These are phyloP conservation scores for Heteractis magnifica DNA, from an alignment of 92 coral and sea anemone species.

Conservation along the genomic window DNA sequence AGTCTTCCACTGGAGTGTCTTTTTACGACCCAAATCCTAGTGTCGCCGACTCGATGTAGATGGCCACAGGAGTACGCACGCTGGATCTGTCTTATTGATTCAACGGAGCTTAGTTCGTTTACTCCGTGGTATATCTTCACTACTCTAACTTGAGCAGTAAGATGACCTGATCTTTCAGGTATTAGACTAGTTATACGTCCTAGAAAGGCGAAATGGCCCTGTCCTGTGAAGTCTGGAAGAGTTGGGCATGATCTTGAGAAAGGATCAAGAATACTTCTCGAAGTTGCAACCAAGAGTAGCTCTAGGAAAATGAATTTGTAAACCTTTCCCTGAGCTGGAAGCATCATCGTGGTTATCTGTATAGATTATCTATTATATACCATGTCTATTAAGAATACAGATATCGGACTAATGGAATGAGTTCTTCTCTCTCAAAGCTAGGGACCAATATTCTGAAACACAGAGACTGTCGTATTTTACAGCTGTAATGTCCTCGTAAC, in stretches of 20 bases:
- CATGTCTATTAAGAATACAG: background rate
- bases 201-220: slow-evolving; percentile 56
- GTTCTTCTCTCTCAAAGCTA: background rate
- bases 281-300: background rate
- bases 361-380: background rate
- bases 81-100: slow-evolving; percentile 52
- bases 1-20: slow-evolving; percentile 74
- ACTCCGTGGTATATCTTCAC: slow-evolving; percentile 50
- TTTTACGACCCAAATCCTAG: slow-evolving; percentile 74
- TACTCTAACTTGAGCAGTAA: slow-evolving; percentile 55
- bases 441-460: background rate
- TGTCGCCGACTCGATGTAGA: slow-evolving; percentile 71
- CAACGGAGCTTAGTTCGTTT: slow-evolving; percentile 18
- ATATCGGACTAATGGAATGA: background rate
- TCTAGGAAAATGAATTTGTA: slow-evolving; percentile 3
- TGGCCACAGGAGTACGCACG: slow-evolving; percentile 75
- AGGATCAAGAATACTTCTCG: slow-evolving; percentile 29
- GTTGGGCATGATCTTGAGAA: slow-evolving; percentile 54
- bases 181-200: slow-evolving; percentile 54
- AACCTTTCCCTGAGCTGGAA: background rate
- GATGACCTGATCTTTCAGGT: slow-evolving; percentile 41
- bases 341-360: slow-evolving; percentile 13
- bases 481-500: background rate
- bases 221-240: slow-evolving; percentile 64
- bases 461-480: no score